phyloP scores from a whole-genome alignment of 37 sponge, comb jelly and placozoan genomes.

The Chondrilla cf. caribensis region DNA sequence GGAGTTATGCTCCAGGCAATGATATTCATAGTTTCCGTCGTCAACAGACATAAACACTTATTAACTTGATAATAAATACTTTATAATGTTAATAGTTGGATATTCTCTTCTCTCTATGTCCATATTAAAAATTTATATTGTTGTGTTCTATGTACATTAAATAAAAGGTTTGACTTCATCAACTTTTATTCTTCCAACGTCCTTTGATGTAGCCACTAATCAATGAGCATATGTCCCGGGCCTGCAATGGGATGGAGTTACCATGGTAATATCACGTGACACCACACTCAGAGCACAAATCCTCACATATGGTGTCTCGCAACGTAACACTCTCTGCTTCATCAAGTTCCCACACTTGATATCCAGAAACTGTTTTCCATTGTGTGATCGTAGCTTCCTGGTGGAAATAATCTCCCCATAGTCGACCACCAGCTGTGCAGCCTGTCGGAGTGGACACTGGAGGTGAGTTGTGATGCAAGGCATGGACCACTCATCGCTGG shows the following conservation, averaged over 20 bases:
- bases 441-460: slow-evolving; percentile 5
- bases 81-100: no score
- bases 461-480: no score
- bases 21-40: no score
- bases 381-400: slow-evolving; percentile 46
- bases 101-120: no score
- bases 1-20: no score
- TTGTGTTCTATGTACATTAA: no score
- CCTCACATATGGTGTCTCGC: slow-evolving; percentile 67
- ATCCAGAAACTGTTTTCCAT: slow-evolving; percentile 62
- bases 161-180: no score
- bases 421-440: slow-evolving; percentile 27
- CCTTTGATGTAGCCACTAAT: slow-evolving; percentile 32
- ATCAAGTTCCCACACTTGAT: slow-evolving; percentile 72
- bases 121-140: no score
- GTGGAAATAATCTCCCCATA: slow-evolving; percentile 64
- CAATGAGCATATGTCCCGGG: slow-evolving; percentile 42
- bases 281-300: not conserved
- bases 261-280: not conserved
- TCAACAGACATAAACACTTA: no score
- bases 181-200: not conserved
- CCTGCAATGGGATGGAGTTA: not conserved
- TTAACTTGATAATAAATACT: no score
- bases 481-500: not conserved
- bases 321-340: slow-evolving; percentile 54